These are phyloP conservation scores for Abramis brama DNA, from an alignment of 2,113 vertebrate genomes.

Conservation along the genomic window DNA sequence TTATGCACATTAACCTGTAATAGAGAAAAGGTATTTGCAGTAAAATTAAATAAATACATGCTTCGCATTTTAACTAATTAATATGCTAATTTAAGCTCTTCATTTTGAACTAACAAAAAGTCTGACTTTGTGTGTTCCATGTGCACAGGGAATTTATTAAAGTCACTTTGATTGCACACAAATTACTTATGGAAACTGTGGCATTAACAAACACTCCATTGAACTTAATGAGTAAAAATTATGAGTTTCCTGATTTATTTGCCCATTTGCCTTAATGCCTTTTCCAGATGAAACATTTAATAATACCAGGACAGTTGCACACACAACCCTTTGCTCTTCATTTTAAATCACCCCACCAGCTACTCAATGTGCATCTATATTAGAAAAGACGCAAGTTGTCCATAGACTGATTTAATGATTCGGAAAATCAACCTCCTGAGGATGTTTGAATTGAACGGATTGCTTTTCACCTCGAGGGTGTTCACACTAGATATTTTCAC, in stretches of 20 bases:
- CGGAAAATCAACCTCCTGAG: neutral
- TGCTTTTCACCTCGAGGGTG: neutral
- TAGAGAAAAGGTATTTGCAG: neutral
- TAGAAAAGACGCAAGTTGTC: neutral
- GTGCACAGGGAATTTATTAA: neutral
- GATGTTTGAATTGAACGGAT: neutral
- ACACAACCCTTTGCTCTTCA: neutral
- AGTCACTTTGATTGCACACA: slow-evolving; percentile 9
- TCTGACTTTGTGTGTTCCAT: neutral
- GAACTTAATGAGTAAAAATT: slow-evolving; percentile 8
- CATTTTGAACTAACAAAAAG: neutral
- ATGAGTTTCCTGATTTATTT: slow-evolving; percentile 12
- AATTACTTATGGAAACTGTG: neutral
- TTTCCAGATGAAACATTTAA: neutral
- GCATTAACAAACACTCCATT: neutral
- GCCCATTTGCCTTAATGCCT: slow-evolving; percentile 21
- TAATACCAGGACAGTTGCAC: neutral
- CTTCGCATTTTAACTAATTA: slow-evolving; percentile 1
- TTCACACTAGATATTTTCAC: neutral
- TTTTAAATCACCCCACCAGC: neutral
- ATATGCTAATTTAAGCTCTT: neutral
- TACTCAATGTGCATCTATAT: neutral
- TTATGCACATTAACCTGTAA: neutral
- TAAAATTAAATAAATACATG: neutral
- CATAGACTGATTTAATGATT: slow-evolving; percentile 7